Percentiles rank a stretch among this genome's conserved stretches.
phyloP scores from a whole-genome alignment of 2,888 invertebrate genomes.

The Augiades crinisus region DNA sequence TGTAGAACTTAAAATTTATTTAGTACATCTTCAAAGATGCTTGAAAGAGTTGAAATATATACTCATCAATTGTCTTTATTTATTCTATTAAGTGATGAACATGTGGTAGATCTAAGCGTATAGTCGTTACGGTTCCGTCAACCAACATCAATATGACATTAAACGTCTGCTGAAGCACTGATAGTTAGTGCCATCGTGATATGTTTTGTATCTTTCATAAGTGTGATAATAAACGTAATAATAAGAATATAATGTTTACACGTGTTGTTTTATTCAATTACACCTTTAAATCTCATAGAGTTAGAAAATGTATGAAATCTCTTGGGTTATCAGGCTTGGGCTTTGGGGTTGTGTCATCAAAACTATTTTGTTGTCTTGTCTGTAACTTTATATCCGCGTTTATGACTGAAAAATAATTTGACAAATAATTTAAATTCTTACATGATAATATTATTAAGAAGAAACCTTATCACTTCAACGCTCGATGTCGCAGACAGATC shows the following conservation, averaged over 20 bases:
- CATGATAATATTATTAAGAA: no score
- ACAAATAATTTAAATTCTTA: no score
- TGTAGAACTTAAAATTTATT: slow-evolving; percentile 4
- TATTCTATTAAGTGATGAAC: slow-evolving; percentile 40
- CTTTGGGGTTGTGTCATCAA: no score
- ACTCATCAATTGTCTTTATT: slow-evolving; percentile 44
- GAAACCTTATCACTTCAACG: no score
- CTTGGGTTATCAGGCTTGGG: no score
- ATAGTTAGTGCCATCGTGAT: slow-evolving; percentile 80
- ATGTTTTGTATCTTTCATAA: slow-evolving; percentile 79
- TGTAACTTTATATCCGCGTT: no score
- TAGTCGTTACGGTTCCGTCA: slow-evolving; percentile 36
- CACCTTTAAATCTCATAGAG: no score
- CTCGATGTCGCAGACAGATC: no score
- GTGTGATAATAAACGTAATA: slow-evolving; percentile 78
- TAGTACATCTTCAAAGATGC: slow-evolving; percentile 1
- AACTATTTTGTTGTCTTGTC: slow-evolving; percentile 34
- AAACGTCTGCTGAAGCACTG: slow-evolving; percentile 71
- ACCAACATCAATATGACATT: slow-evolving; percentile 47
- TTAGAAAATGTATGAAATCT: no score
- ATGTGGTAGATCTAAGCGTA: slow-evolving; percentile 36
- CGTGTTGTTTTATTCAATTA: slow-evolving; percentile 39
- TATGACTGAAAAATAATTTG: no score
- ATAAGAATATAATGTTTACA: slow-evolving; percentile 51
- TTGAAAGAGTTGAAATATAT: slow-evolving; percentile 31